Percentiles rank a stretch among this genome's conserved stretches.
Evolutionary conservation across 2,888 invertebrate genomes (phyloP).

Genomic region (Embidobia sp.): DNA sequence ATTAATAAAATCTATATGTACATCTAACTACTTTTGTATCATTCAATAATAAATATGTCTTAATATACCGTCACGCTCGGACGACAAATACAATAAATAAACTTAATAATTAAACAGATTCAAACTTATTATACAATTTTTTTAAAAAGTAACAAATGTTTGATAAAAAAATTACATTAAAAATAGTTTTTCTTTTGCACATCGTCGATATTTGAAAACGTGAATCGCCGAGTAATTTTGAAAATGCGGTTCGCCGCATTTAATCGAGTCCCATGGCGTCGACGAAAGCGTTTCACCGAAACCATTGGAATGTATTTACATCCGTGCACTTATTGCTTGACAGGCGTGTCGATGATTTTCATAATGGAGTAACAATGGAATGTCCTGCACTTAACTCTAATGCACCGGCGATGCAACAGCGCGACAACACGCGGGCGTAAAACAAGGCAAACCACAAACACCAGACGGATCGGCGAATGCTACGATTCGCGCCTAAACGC

Average conservation of each 20-base stretch:
- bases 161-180: too few species aligned
- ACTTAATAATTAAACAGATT: too few species aligned
- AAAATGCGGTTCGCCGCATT: neutral
- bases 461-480: constrained; percentile 45
- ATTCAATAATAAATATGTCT: too few species aligned
- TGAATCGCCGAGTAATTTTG: neutral
- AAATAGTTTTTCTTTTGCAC: too few species aligned
- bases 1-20: too few species aligned
- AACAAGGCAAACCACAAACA: constrained; percentile 57
- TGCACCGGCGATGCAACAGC: constrained; percentile 50
- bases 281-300: constrained; percentile 28
- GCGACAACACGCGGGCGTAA: constrained; percentile 36
- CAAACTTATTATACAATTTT: too few species aligned
- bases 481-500: constrained; percentile 41
- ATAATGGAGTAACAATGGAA: constrained; percentile 70
- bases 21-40: too few species aligned
- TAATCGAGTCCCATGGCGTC: constrained; percentile 2
- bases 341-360: constrained; percentile 69
- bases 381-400: constrained; percentile 72
- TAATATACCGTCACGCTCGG: too few species aligned
- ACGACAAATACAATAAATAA: too few species aligned
- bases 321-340: constrained; percentile 28
- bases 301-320: constrained; percentile 35
- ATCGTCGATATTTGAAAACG: neutral
- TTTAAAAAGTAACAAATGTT: too few species aligned